Percentiles rank a stretch among this genome's conserved stretches.
phyloP scores from a whole-genome alignment of 2,113 vertebrate genomes.

The Syngnathus floridae region DNA sequence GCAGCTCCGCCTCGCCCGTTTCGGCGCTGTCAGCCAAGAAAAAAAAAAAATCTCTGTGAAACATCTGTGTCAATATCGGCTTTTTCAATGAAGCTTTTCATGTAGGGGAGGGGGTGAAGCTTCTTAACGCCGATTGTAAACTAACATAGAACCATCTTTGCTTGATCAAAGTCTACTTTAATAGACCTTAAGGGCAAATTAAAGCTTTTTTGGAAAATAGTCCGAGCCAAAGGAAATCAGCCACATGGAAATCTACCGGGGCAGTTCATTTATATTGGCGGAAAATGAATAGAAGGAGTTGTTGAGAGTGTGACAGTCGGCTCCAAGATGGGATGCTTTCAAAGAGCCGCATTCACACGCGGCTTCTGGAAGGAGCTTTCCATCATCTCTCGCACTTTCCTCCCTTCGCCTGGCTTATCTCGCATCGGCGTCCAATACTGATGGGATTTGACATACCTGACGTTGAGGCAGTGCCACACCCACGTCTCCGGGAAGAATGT shows the following conservation, averaged over 20 bases:
- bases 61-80: background rate
- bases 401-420: background rate
- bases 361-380: conserved; percentile 12
- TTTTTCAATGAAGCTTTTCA: background rate
- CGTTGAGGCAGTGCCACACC: conserved; percentile 85
- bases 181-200: conserved; percentile 51
- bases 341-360: conserved; percentile 51
- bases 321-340: conserved; percentile 49
- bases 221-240: conserved; percentile 44
- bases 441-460: conserved; percentile 75
- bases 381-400: conserved; percentile 5
- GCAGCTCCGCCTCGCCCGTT: conserved; percentile 75
- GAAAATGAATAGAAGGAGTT: conserved; percentile 47
- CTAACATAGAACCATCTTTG: background rate
- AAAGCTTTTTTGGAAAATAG: conserved; percentile 47
- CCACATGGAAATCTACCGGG: conserved; percentile 54
- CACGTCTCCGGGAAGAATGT: conserved; percentile 91
- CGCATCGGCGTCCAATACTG: conserved; percentile 7
- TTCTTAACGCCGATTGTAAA: background rate
- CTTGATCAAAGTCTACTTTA: conserved; percentile 55
- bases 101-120: no score
- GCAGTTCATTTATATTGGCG: conserved; percentile 53
- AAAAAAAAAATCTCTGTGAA: no score
- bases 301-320: conserved; percentile 37
- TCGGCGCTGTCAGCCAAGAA: conserved; percentile 50